phyloP scores from a whole-genome alignment of 2,888 invertebrate species.

The Serripes groenlandicus region DNA sequence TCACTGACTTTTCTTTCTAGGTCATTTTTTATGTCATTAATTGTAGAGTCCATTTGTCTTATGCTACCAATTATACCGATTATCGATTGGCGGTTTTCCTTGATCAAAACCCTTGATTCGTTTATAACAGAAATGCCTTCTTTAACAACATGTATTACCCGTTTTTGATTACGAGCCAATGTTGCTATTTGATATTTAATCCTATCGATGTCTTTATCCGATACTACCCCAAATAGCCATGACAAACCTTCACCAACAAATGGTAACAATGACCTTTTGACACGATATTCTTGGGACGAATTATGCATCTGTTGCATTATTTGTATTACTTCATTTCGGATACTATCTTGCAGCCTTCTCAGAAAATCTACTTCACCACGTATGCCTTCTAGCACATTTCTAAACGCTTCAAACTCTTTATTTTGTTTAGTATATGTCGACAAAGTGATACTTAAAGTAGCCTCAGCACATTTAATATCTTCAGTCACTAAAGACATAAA shows the following conservation, averaged over 20 bases:
- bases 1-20: background rate
- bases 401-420: background rate
- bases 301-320: background rate
- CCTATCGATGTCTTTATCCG: background rate
- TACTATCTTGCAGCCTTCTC: no score
- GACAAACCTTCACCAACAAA: slow-evolving; percentile 1
- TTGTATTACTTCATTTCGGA: background rate
- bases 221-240: background rate
- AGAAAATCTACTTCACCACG: background rate
- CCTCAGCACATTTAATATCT: background rate
- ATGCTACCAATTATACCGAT: background rate
- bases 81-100: background rate
- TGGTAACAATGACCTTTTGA: background rate
- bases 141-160: background rate
- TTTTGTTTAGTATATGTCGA: no score
- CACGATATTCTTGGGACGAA: background rate
- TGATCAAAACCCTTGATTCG: background rate
- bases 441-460: background rate
- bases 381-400: background rate
- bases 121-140: background rate
- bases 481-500: background rate
- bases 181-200: background rate
- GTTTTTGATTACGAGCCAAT: background rate
- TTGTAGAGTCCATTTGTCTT: background rate
- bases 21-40: background rate